phyloP scores from a whole-genome alignment of 2,888 invertebrate genomes.

The Clanis bilineata region DNA sequence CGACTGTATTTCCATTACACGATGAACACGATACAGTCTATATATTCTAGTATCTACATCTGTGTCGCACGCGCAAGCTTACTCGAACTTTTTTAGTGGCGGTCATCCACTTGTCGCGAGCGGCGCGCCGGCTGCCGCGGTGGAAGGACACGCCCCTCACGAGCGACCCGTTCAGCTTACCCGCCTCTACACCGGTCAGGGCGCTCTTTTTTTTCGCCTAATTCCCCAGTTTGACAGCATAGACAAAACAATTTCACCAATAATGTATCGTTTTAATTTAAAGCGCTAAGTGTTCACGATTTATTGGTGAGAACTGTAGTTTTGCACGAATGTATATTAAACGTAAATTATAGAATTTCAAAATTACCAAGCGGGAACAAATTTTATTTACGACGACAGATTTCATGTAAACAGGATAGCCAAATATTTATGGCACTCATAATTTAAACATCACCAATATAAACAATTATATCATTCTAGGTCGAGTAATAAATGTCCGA shows the following conservation, averaged over 20 bases:
- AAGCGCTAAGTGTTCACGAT: not conserved
- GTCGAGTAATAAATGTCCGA: not conserved
- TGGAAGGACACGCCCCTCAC: conserved; percentile 85
- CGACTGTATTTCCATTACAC: conserved; percentile 4
- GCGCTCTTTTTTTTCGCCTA: conserved; percentile 85
- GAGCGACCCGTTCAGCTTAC: conserved; percentile 84
- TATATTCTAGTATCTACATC: too few relatives aligned
- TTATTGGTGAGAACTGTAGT: not conserved
- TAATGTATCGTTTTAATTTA: conserved; percentile 17
- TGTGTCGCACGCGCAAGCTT: conserved; percentile 66
- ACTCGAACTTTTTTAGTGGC: conserved; percentile 90
- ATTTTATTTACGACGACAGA: not conserved
- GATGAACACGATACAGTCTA: not conserved
- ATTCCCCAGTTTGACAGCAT: conserved; percentile 58
- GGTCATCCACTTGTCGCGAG: conserved; percentile 84
- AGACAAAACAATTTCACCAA: conserved; percentile 44
- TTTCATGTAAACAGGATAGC: not conserved
- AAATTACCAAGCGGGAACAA: not conserved
- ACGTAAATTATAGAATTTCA: not conserved
- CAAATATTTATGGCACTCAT: not conserved
- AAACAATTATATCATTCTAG: conserved; percentile 1
- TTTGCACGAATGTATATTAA: not conserved
- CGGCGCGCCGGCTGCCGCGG: conserved; percentile 78
- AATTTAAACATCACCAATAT: conserved; percentile 10
- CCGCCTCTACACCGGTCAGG: conserved; percentile 85